Evolutionary conservation across 1,140 invertebrate species (phyloP).

Genomic region (Protaetia brevitarsis): DNA sequence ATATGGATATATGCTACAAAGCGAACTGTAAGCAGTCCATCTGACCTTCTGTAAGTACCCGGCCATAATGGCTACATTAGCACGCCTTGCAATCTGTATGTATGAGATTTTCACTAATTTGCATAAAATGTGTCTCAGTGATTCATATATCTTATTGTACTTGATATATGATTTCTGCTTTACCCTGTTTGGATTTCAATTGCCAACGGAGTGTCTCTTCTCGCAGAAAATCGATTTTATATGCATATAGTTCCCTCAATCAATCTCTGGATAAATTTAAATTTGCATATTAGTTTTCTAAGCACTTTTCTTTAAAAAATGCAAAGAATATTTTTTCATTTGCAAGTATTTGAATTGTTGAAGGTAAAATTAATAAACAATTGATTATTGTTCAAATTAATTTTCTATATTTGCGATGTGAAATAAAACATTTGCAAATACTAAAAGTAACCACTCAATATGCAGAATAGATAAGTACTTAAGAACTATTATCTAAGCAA

Average conservation of each 20-base stretch:
- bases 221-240: neutral
- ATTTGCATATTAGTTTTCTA: too few species aligned
- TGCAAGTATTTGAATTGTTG: too few species aligned
- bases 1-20: constrained; percentile 50
- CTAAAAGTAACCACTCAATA: too few species aligned
- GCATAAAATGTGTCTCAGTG: constrained; percentile 51
- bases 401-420: too few species aligned
- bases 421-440: too few species aligned
- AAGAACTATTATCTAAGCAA: too few species aligned
- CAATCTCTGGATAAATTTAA: neutral
- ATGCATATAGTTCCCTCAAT: neutral
- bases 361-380: too few species aligned
- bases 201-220: constrained; percentile 1
- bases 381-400: too few species aligned
- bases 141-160: constrained; percentile 50
- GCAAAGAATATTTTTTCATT: too few species aligned
- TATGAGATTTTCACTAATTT: constrained; percentile 50
- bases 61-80: constrained; percentile 32
- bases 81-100: constrained; percentile 47
- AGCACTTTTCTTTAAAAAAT: too few species aligned
- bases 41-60: constrained; percentile 30
- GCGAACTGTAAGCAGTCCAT: constrained; percentile 46
- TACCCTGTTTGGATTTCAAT: constrained; percentile 41
- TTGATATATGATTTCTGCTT: constrained; percentile 46
- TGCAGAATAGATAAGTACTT: too few species aligned